Percentiles rank a stretch among this genome's conserved stretches.
Evolutionary conservation across 2,888 invertebrate genomes (phyloP).

Genomic region (Leptinotarsa peninsularis): DNA sequence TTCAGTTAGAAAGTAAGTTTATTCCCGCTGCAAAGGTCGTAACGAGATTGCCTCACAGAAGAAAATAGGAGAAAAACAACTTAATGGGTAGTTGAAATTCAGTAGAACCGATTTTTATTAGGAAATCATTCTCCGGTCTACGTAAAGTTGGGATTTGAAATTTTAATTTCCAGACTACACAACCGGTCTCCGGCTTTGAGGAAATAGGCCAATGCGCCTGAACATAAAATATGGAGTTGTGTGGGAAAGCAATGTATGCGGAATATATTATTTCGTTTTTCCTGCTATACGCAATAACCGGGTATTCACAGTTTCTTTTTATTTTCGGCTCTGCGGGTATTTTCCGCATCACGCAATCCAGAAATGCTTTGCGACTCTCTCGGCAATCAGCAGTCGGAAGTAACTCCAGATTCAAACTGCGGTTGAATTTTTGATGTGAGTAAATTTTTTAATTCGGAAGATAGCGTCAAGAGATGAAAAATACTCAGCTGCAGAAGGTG

Average conservation of each 20-base stretch:
- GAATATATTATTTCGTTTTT: slow-evolving; percentile 20
- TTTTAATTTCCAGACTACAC: slow-evolving; percentile 35
- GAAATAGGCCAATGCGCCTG: slow-evolving; percentile 17
- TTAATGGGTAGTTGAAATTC: slow-evolving; percentile 32
- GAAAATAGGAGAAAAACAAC: slow-evolving; percentile 32
- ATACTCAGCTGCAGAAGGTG: too few relatives aligned
- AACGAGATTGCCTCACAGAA: slow-evolving; percentile 36
- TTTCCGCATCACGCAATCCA: background rate
- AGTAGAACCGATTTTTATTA: slow-evolving; percentile 32
- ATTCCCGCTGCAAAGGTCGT: slow-evolving; percentile 35
- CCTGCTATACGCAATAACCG: slow-evolving; percentile 5
- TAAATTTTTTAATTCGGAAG: too few relatives aligned
- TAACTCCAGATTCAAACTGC: too few relatives aligned
- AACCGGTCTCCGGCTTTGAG: slow-evolving; percentile 11
- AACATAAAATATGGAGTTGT: slow-evolving; percentile 16
- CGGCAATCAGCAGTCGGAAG: too few relatives aligned
- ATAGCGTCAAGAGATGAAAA: too few relatives aligned
- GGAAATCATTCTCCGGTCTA: slow-evolving; percentile 29
- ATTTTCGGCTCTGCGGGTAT: slow-evolving; percentile 10
- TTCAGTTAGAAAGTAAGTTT: slow-evolving; percentile 37
- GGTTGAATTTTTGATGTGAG: background rate
- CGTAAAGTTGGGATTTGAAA: slow-evolving; percentile 34
- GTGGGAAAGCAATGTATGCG: slow-evolving; percentile 16
- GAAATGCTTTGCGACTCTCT: background rate
- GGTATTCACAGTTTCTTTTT: slow-evolving; percentile 13